A percentile compares a stretch with the other conserved stretches of the same genome.
These are phyloP conservation scores for Oncorhynchus tshawytscha DNA, from an alignment of 2,113 vertebrate genomes.

Conservation along the genomic window DNA sequence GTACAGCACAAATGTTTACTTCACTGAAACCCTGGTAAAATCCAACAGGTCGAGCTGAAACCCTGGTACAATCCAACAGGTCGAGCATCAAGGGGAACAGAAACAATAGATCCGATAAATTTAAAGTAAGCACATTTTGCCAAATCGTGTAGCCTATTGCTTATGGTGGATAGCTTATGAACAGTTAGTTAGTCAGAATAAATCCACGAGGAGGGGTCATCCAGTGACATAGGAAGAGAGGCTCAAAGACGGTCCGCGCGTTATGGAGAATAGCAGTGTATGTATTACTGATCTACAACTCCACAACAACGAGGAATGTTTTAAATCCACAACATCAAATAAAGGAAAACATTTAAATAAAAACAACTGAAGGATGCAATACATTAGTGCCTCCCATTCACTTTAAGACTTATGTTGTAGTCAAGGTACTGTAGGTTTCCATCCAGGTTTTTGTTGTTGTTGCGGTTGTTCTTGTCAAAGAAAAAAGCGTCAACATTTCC, in stretches of 20 bases:
- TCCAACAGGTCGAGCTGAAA: too few species aligned
- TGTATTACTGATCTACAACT: constrained; percentile 44
- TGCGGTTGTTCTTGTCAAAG: constrained; percentile 13
- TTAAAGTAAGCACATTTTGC: constrained; percentile 56
- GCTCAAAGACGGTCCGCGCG: constrained; percentile 40
- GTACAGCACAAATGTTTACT: constrained; percentile 49
- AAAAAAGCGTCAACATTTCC: constrained; percentile 84
- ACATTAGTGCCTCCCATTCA: constrained; percentile 23
- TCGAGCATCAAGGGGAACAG: constrained; percentile 46
- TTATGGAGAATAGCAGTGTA: constrained; percentile 78
- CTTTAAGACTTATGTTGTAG: constrained; percentile 26
- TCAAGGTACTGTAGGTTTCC: constrained; percentile 4
- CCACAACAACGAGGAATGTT: constrained; percentile 68
- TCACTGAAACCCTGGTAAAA: background rate
- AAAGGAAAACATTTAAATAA: background rate
- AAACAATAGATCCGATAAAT: constrained; percentile 23
- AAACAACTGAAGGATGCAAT: constrained; percentile 33
- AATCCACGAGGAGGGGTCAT: constrained; percentile 76
- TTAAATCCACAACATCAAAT: constrained; percentile 36
- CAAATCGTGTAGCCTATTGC: constrained; percentile 79
- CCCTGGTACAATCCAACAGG: constrained; percentile 59
- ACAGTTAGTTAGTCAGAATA: constrained; percentile 76
- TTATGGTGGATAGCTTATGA: constrained; percentile 88
- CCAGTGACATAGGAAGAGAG: constrained; percentile 8
- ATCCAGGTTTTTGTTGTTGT: constrained; percentile 1